Evolutionary conservation across 2,888 invertebrate species (phyloP).

Genomic region (Drosophila prolongata): DNA sequence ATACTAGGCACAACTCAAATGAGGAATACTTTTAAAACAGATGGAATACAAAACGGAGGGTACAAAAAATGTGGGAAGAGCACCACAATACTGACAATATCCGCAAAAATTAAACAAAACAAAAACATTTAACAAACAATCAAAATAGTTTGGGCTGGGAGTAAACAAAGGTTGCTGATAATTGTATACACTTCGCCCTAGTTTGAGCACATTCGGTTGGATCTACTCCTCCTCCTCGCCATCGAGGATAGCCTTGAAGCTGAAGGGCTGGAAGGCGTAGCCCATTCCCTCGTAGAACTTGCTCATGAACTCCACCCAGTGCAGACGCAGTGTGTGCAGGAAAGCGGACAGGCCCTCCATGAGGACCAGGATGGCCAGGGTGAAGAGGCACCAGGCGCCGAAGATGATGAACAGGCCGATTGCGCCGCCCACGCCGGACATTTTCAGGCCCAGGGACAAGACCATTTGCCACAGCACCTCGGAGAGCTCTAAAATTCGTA

Average conservation of each 20-base stretch:
- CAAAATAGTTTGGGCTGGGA: conserved; percentile 35
- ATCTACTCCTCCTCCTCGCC: conserved; percentile 85
- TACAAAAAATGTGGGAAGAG: conserved; percentile 75
- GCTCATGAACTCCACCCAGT: conserved; percentile 99
- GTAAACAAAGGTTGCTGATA: conserved; percentile 44
- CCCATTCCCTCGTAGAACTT: conserved; percentile 94
- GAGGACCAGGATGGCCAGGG: conserved; percentile 96
- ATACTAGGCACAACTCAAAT: conserved; percentile 51
- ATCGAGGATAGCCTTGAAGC: conserved; percentile 90
- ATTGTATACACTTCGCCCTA: conserved; percentile 19
- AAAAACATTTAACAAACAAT: conserved; percentile 60
- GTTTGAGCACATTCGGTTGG: conserved; percentile 14
- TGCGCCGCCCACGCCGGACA: conserved; percentile 88
- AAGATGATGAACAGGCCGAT: conserved; percentile 93
- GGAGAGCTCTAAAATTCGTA: conserved; percentile 87
- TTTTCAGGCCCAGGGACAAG: conserved; percentile 90
- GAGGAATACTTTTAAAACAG: conserved; percentile 39
- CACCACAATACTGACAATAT: conserved; percentile 81
- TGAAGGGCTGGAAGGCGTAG: conserved; percentile 93
- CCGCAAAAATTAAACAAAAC: conserved; percentile 46
- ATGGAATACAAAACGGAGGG: conserved; percentile 33
- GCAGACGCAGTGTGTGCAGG: conserved; percentile 97
- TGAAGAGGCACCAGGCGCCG: conserved; percentile 95
- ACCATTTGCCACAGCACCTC: conserved; percentile 98
- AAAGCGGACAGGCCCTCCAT: conserved; percentile 99